Base-by-base conservation (phyloP, 1,140 invertebrate species). In the Formica selysi region DNA sequence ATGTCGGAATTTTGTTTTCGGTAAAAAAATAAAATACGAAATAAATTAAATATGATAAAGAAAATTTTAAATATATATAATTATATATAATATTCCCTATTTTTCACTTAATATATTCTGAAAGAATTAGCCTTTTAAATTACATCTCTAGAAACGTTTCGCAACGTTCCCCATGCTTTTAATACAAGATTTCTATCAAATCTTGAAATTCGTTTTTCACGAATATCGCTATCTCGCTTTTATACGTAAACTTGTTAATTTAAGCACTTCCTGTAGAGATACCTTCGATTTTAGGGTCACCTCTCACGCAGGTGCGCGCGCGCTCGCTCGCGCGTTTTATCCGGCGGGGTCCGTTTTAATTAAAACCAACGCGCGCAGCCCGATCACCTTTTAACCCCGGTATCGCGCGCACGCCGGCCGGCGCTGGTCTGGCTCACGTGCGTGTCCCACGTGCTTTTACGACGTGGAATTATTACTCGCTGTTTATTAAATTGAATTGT, bases 401-500 rank as follows among this genome's bases (percentile, higher is more conserved):
- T 32, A 26, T 13, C 36, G 19, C 22, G 79, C 22, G 79, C 54
- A 8, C 44, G 36, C 51, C 44, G 61, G n/a, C 36, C 51, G 48
- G 78, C 44, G 32, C 32, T 70, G 64, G 10, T 44, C 29, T 68
- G 19, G 48, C 59, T 79, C 74, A 86, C 78, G 32, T 85, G 67
- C 71, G 78, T 88, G 78, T 89, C 61, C 85, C 79, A 81, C 81
- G 86, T 88, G 88, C 59, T 85, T 86, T 88, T 88, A 88, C 88
- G 86, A 88, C 51, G 61, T 57, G 57, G 68, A 88, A 68, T 89
- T 89, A 88, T 86, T 86, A 62, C 81, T 68, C 59, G 65, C 73
- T 65, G 87, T 89, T 89, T 89, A 85, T 87, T 89, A 87, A 88
- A 89, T 87, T 85, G 86, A 89, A 89, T 89, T 80, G 86, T 85